These are phyloP conservation scores for Cavia aperea DNA, from an alignment of 2,113 vertebrate species.

Conservation along the genomic window DNA sequence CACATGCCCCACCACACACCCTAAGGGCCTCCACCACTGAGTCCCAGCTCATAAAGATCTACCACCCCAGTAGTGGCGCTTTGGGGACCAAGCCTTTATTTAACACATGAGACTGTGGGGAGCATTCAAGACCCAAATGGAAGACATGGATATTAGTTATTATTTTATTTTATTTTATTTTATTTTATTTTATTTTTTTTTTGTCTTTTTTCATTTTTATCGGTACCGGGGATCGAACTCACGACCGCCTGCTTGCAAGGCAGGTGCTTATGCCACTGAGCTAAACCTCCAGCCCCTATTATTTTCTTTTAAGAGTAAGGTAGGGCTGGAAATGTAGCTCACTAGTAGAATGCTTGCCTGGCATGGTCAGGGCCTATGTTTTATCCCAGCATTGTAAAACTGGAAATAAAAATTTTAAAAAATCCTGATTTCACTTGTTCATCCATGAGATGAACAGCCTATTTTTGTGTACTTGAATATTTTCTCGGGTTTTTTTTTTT, in stretches of 20 bases:
- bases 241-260: too few species aligned
- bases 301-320: not conserved
- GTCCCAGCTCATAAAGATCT: not conserved
- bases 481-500: not conserved
- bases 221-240: too few species aligned
- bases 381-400: not conserved
- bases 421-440: not conserved
- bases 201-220: too few species aligned
- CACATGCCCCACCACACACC: not conserved
- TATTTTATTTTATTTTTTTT: too few species aligned
- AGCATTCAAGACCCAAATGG: not conserved
- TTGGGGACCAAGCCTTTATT: not conserved
- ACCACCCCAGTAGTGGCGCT: not conserved
- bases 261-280: too few species aligned
- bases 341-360: not conserved
- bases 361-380: not conserved
- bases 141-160: not conserved
- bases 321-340: not conserved
- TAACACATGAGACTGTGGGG: not conserved
- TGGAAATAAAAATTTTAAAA: not conserved
- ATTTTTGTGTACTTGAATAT: not conserved
- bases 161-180: not conserved
- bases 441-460: not conserved
- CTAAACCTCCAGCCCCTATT: too few species aligned
- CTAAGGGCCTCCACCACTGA: not conserved